Evolutionary conservation across 2,888 invertebrate genomes (phyloP).

Genomic region (Icerya purchasi): DNA sequence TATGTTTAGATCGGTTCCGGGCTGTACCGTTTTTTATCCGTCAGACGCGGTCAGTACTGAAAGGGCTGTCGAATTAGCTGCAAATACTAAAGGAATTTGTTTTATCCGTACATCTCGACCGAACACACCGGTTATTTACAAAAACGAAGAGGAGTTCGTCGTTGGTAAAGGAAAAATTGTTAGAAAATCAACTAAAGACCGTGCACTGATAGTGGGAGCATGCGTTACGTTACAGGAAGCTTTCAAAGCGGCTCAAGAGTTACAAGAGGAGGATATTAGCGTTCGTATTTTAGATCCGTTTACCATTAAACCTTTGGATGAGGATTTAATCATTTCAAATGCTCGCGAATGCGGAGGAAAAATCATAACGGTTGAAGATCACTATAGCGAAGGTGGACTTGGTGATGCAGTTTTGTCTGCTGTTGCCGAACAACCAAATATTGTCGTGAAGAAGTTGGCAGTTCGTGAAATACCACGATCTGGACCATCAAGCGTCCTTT

Average conservation of each 20-base stretch:
- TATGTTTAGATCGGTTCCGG: slow-evolving; percentile 79
- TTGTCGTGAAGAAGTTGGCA: slow-evolving; percentile 53
- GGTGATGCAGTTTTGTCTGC: slow-evolving; percentile 86
- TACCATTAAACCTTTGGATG: slow-evolving; percentile 88
- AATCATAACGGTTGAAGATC: slow-evolving; percentile 88
- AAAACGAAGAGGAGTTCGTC: slow-evolving; percentile 58
- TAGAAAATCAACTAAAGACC: slow-evolving; percentile 49
- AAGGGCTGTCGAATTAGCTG: slow-evolving; percentile 83
- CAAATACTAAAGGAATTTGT: slow-evolving; percentile 82
- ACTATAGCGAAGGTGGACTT: slow-evolving; percentile 86
- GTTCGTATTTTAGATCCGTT: slow-evolving; percentile 83
- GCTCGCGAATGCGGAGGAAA: slow-evolving; percentile 59
- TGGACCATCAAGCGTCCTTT: slow-evolving; percentile 64
- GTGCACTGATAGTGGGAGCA: slow-evolving; percentile 71
- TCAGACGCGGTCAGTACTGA: slow-evolving; percentile 87
- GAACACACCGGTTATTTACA: slow-evolving; percentile 64
- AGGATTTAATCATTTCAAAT: slow-evolving; percentile 45
- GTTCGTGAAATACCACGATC: slow-evolving; percentile 75
- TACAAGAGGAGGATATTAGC: slow-evolving; percentile 43
- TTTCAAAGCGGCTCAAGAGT: slow-evolving; percentile 52
- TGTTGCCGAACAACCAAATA: slow-evolving; percentile 44
- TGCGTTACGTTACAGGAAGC: slow-evolving; percentile 88
- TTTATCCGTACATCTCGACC: slow-evolving; percentile 92
- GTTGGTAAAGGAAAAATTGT: slow-evolving; percentile 64
- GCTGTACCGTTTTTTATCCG: slow-evolving; percentile 43